Evolutionary conservation across 2,888 invertebrate genomes (phyloP), one percentile per base, ranked within the genome.

Genomic region (Aphodius granarius): DNA sequence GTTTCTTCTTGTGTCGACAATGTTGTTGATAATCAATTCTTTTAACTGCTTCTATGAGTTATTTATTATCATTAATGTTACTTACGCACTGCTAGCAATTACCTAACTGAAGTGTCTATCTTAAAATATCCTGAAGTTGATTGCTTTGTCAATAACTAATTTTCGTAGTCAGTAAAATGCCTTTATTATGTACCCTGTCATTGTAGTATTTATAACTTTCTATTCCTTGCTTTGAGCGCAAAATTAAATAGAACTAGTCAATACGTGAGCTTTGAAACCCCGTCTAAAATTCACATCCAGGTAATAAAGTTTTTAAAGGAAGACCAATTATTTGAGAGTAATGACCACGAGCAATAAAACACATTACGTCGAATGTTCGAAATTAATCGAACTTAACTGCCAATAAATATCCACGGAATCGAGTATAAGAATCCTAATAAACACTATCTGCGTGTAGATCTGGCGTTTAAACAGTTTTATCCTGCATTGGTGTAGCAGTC

Each of bases 401-500:
- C 20, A 68, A 68, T 68, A 68, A 68, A 68, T 68, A 68, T 68
- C 68, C 68, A 68, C 22, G 68, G 21, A 22, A 6, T 20, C 68
- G 20, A 68, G 68, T 68, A 65, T 19, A 6, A 16, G 1, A 5
- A 16, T 19, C 19, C 65, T 65, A 68, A 68, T 68, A 68, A 68
- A 68, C 68, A 68, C 21, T 68, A 68, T 68, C 68, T 19, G 21
- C 68, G 20, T 68, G 68, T 68, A 19, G 68, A 68, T 68, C 68
- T 68, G 68, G 20, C 16, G 68, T 68, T 68, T 68, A 68, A 68
- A 68, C 20, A 68, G n/a, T 68, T 43, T 68, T 68, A 68, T 68
- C 68, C 22, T n/a, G 20, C 21, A 68, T 68, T 68, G 68, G 22
- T 21, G 68, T 22, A 68, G 20, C 20, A 68, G 22, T 68, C 68